A percentile compares a stretch with the other conserved stretches of the same genome.
These are phyloP conservation scores for Cheiracanthium punctorium DNA, from an alignment of 2,888 invertebrate species.

Conservation along the genomic window DNA sequence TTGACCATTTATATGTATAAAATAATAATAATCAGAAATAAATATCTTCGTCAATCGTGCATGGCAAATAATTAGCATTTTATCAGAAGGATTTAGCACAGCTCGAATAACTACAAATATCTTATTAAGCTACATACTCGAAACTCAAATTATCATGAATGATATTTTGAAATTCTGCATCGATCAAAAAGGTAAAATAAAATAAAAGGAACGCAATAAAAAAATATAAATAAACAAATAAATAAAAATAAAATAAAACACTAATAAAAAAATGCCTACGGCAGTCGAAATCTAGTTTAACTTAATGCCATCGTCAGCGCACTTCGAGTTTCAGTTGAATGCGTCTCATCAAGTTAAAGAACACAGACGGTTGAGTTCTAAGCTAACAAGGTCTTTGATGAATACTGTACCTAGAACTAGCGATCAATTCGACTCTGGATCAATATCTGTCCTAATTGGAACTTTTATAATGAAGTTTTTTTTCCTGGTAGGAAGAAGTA, in stretches of 20 bases:
- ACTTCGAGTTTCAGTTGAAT: conserved; percentile 55
- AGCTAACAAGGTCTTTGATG: conserved; percentile 69
- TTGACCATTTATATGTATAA: too few species aligned
- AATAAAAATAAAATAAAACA: conserved; percentile 33
- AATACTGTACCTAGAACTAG: conserved; percentile 49
- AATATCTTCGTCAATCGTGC: too few species aligned
- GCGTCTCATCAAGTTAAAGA: conserved; percentile 50
- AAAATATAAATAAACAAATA: too few species aligned
- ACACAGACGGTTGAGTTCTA: conserved; percentile 65
- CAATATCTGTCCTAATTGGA: conserved; percentile 59
- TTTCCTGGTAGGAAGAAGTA: not conserved
- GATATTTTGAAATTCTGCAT: conserved; percentile 44
- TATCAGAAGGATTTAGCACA: too few species aligned
- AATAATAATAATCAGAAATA: too few species aligned
- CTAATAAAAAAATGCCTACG: conserved; percentile 42
- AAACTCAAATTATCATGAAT: not conserved
- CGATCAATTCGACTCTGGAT: conserved; percentile 55
- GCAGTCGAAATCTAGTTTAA: conserved; percentile 47
- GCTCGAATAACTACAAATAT: too few species aligned
- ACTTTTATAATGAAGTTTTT: conserved; percentile 66
- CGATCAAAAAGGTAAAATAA: conserved; percentile 42
- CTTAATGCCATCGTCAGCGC: conserved; percentile 60
- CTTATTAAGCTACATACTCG: too few species aligned
- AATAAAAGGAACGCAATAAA: conserved; percentile 18
- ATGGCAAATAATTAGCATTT: too few species aligned